phyloP scores from a whole-genome alignment of 2,113 vertebrate species.

The Dascyllus trimaculatus region DNA sequence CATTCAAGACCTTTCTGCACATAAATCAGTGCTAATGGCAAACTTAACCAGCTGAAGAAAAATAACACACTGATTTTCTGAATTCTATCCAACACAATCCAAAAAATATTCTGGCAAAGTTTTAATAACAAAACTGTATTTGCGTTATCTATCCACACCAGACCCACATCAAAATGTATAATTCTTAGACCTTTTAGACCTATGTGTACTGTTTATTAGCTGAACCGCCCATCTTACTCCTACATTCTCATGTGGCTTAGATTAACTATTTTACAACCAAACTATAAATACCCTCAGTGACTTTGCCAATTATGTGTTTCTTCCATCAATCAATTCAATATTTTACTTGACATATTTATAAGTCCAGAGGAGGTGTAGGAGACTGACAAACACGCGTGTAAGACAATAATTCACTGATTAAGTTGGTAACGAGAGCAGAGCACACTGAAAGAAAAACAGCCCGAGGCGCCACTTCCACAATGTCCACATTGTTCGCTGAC shows the following conservation, averaged over 20 bases:
- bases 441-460: slow-evolving; percentile 70
- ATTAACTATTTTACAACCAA: slow-evolving; percentile 57
- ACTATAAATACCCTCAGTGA: slow-evolving; percentile 47
- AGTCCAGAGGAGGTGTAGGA: slow-evolving; percentile 59
- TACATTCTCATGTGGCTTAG: slow-evolving; percentile 43
- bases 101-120: slow-evolving; percentile 35
- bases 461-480: slow-evolving; percentile 60
- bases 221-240: slow-evolving; percentile 2
- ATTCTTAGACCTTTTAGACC: slow-evolving; percentile 10
- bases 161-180: slow-evolving; percentile 11
- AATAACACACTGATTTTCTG: slow-evolving; percentile 44
- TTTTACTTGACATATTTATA: slow-evolving; percentile 76
- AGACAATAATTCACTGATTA: slow-evolving; percentile 76
- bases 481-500: slow-evolving; percentile 73
- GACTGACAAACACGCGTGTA: slow-evolving; percentile 62
- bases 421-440: slow-evolving; percentile 63
- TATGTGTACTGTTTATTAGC: slow-evolving; percentile 3
- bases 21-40: slow-evolving; percentile 77
- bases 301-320: slow-evolving; percentile 51
- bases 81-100: slow-evolving; percentile 50
- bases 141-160: slow-evolving; percentile 35
- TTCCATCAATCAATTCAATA: slow-evolving; percentile 64
- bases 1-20: slow-evolving; percentile 70
- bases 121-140: slow-evolving; percentile 45
- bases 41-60: slow-evolving; percentile 63